Conservation (phyloP, 2,797 vertebrate species). For the Fistularia tabacaria region DNA sequence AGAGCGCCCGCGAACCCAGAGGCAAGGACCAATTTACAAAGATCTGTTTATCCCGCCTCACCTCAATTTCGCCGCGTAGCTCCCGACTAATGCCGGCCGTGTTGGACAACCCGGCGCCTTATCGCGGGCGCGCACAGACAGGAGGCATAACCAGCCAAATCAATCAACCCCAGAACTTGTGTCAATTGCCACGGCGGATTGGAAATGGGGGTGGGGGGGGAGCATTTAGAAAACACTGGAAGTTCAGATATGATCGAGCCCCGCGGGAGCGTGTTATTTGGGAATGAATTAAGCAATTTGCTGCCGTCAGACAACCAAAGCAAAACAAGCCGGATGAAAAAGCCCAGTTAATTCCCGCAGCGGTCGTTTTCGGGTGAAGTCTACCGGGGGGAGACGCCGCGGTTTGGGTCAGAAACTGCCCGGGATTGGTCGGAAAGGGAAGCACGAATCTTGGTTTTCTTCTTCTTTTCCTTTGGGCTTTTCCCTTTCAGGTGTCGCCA, state of each 20-base stretch:
- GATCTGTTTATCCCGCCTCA: constrained; percentile 62
- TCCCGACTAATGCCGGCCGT: constrained; percentile 58
- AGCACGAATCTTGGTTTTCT: too few species aligned
- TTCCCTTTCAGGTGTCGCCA: too few species aligned
- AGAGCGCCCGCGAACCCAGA: constrained; percentile 31
- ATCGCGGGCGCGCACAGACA: constrained; percentile 55
- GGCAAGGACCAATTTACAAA: constrained; percentile 53
- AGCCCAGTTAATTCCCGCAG: too few species aligned
- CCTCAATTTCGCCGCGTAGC: constrained; percentile 54
- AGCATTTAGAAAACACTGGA: constrained; percentile 25
- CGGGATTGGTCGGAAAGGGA: too few species aligned
- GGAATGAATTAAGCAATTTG: background rate
- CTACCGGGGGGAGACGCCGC: too few species aligned
- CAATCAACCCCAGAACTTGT: constrained; percentile 44
- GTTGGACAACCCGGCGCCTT: constrained; percentile 64
- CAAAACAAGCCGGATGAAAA: background rate
- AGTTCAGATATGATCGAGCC: constrained; percentile 18
- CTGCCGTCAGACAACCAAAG: background rate
- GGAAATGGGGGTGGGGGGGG: constrained; percentile 29
- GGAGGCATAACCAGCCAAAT: constrained; percentile 30
- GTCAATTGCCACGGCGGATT: constrained; percentile 29
- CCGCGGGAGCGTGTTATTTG: constrained; percentile 7
- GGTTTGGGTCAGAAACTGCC: too few species aligned
- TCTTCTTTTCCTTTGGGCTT: too few species aligned
- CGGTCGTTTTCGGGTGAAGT: too few species aligned